Percentiles rank a stretch among this genome's conserved stretches.
phyloP scores from a whole-genome alignment of 2,113 vertebrate genomes.

The Carollia perspicillata region DNA sequence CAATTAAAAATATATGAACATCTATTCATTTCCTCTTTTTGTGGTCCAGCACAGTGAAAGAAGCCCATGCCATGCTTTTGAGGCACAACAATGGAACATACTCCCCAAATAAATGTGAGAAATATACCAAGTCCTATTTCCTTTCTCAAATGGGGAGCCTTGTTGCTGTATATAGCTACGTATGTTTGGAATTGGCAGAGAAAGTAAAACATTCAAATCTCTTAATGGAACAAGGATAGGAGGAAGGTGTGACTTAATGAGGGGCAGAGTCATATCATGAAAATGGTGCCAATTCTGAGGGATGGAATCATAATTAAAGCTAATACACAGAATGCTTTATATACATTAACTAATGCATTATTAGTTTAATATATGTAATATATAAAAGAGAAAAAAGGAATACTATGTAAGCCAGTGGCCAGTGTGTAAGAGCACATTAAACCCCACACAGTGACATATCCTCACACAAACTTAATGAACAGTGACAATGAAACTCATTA shows the following conservation, averaged over 20 bases:
- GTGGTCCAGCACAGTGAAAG: background rate
- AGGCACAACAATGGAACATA: background rate
- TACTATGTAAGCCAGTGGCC: background rate
- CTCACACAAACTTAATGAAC: background rate
- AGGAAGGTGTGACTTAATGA: background rate
- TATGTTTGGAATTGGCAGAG: background rate
- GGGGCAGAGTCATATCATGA: background rate
- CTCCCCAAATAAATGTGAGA: background rate
- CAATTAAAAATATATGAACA: slow-evolving; percentile 10
- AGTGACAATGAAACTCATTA: background rate
- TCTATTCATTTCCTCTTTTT: background rate
- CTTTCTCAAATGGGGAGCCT: background rate
- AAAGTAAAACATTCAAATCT: background rate
- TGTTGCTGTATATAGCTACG: background rate
- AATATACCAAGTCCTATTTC: background rate
- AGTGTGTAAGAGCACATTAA: background rate
- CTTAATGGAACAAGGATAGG: background rate
- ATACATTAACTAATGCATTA: too few relatives aligned
- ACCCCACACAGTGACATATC: background rate
- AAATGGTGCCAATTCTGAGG: background rate
- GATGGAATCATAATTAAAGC: background rate
- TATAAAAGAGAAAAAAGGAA: background rate
- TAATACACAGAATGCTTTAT: background rate
- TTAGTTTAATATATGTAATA: background rate
- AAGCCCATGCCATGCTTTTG: background rate